Evolutionary conservation across 2,797 vertebrate species (phyloP).

Genomic region (Neomorphus geoffroyi): DNA sequence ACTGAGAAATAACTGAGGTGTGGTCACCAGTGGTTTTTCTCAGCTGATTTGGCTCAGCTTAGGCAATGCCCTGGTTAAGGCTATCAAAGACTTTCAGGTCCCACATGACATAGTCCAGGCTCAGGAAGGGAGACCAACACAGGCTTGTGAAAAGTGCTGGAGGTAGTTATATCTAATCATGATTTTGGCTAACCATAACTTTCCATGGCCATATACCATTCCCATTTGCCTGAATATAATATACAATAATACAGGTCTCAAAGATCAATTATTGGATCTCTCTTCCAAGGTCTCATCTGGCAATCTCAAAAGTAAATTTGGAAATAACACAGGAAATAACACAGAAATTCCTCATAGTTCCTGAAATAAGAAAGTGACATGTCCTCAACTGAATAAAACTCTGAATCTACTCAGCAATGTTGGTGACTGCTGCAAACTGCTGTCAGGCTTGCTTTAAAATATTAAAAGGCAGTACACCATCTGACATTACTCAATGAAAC

Average conservation of each 20-base stretch:
- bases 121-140: not conserved
- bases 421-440: not conserved
- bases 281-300: not conserved
- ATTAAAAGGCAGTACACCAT: not conserved
- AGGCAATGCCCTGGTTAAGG: not conserved
- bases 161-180: not conserved
- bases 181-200: not conserved
- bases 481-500: not conserved
- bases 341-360: not conserved
- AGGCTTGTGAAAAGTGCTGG: not conserved
- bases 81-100: not conserved
- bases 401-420: not conserved
- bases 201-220: not conserved
- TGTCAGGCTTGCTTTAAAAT: not conserved
- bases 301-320: not conserved
- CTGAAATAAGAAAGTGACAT: not conserved
- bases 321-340: not conserved
- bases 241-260: not conserved
- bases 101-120: not conserved
- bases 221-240: not conserved
- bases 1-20: not conserved
- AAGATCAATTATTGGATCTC: not conserved
- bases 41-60: not conserved
- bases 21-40: not conserved
- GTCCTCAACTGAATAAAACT: not conserved